A percentile compares a stretch with the other conserved stretches of the same genome.
These are phyloP conservation scores for Latrodectus geometricus DNA, from an alignment of 1,140 invertebrate genomes.

Conservation along the genomic window DNA sequence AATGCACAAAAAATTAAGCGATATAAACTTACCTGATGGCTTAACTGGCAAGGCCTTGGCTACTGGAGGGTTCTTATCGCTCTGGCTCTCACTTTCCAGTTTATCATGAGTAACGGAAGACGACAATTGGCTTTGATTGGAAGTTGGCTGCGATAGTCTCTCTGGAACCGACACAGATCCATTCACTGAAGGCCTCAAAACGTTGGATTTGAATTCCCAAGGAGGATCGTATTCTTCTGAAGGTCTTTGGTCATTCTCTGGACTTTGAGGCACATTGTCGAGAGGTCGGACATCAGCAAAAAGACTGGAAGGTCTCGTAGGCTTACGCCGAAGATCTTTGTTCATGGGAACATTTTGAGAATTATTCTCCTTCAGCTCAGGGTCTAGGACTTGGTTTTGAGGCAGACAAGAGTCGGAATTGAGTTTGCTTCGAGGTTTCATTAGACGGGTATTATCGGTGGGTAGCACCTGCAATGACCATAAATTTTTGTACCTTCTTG, in stretches of 20 bases:
- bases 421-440: conserved; percentile 22
- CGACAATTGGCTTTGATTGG: conserved; percentile 36
- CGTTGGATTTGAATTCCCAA: conserved; percentile 61
- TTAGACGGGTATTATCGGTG: conserved; percentile 36
- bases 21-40: conserved; percentile 23
- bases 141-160: conserved; percentile 32
- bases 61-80: conserved; percentile 21
- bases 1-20: neutral
- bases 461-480: conserved; percentile 40
- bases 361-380: conserved; percentile 53
- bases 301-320: conserved; percentile 35
- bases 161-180: conserved; percentile 53
- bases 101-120: conserved; percentile 50
- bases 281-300: conserved; percentile 42
- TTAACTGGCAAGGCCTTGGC: conserved; percentile 21
- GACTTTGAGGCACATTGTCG: conserved; percentile 58
- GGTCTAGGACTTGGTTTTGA: conserved; percentile 25
- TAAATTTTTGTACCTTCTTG: too few relatives aligned
- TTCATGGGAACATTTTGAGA: neutral
- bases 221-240: conserved; percentile 64
- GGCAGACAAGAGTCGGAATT: conserved; percentile 27
- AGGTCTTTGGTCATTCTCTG: conserved; percentile 51
- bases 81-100: conserved; percentile 26
- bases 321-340: conserved; percentile 7
- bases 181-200: conserved; percentile 48